Percentiles rank a stretch among this genome's conserved stretches.
Conservation (phyloP, 2,797 vertebrate genomes). For the Nasua narica region DNA sequence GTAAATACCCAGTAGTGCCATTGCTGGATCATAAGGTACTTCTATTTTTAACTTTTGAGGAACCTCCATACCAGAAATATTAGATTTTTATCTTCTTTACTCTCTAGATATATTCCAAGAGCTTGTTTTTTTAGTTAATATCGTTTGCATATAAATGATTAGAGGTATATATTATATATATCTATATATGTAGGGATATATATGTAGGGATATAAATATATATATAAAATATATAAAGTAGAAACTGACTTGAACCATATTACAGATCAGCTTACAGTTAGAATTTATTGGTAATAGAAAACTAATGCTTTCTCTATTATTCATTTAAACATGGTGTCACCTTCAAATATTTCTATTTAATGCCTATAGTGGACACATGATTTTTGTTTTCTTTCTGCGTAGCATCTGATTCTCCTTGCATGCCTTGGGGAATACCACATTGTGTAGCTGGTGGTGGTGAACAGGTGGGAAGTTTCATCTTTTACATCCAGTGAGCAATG, state of each 20-base stretch:
- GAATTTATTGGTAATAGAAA: not conserved
- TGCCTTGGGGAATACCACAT: not conserved
- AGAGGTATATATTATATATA: not conserved
- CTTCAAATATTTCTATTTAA: not conserved
- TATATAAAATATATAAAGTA: not conserved
- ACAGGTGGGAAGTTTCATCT: not conserved
- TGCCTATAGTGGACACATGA: not conserved
- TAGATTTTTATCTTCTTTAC: not conserved
- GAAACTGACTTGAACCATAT: not conserved
- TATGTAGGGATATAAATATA: not conserved
- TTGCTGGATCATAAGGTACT: not conserved
- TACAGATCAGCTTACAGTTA: conserved; percentile 11
- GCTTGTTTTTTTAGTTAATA: not conserved
- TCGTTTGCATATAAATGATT: conserved; percentile 1
- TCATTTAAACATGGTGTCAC: not conserved
- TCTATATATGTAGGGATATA: not conserved
- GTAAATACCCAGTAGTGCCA: not conserved
- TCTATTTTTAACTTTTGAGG: not conserved
- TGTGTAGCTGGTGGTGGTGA: not conserved
- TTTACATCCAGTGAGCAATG: not conserved
- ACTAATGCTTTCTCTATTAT: not conserved
- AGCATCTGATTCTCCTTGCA: not conserved
- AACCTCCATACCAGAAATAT: not conserved
- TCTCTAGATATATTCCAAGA: not conserved
- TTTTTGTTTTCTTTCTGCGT: not conserved